Percentiles rank a stretch among this genome's conserved stretches.
phyloP scores from a whole-genome alignment of 1,140 invertebrate species.

The Macrobrachium rosenbergii region DNA sequence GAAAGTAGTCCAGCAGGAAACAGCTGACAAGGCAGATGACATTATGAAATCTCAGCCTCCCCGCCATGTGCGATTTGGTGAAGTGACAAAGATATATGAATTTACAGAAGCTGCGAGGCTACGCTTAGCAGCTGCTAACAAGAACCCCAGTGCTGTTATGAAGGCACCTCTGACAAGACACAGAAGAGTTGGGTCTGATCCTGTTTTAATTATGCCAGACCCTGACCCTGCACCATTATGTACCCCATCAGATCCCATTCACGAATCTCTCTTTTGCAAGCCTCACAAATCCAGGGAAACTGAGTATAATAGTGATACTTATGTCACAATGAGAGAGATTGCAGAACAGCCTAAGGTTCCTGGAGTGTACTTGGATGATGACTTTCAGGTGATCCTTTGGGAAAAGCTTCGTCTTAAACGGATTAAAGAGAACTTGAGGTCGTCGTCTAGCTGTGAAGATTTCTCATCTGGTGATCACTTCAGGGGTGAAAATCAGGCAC shows the following conservation, averaged over 20 bases:
- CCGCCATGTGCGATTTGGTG: too few species aligned
- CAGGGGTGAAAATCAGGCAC: too few species aligned
- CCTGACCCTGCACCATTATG: not conserved
- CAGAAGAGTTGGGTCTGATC: too few species aligned
- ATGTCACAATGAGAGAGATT: not conserved
- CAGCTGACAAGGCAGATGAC: too few species aligned
- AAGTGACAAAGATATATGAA: too few species aligned
- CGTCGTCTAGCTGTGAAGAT: not conserved
- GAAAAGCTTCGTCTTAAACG: not conserved
- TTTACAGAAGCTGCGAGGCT: not conserved
- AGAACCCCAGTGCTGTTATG: not conserved
- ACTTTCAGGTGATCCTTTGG: not conserved
- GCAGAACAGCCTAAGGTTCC: not conserved
- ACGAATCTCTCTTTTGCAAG: not conserved
- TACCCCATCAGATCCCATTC: not conserved
- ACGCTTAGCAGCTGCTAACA: not conserved
- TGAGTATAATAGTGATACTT: not conserved
- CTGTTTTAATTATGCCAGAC: too few species aligned
- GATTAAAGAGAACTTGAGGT: not conserved
- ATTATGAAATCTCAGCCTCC: too few species aligned
- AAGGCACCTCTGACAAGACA: too few species aligned
- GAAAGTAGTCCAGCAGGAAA: too few species aligned
- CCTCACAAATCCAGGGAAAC: not conserved
- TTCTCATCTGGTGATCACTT: not conserved
- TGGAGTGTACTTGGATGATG: slow-evolving; percentile 12